phyloP scores from a whole-genome alignment of 2,113 vertebrate genomes.

The Mobula hypostoma region DNA sequence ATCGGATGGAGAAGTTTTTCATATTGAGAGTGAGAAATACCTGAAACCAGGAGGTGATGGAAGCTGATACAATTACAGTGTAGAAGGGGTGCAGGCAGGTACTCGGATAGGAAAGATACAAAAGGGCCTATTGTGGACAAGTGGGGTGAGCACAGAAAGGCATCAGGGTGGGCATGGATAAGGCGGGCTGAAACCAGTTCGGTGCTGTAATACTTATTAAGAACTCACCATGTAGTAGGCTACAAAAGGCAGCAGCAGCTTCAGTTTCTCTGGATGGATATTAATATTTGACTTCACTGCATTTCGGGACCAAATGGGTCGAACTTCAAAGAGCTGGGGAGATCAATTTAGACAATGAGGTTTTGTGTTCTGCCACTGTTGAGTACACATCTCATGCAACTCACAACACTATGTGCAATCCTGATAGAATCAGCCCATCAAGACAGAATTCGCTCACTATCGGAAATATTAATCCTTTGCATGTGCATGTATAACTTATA shows the following conservation, averaged over 20 bases:
- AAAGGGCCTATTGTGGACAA: too few species aligned
- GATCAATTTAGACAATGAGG: neutral
- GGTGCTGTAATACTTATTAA: too few species aligned
- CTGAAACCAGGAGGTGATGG: too few species aligned
- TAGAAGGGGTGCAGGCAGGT: too few species aligned
- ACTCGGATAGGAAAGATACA: too few species aligned
- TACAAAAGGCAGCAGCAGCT: slow-evolving; percentile 73
- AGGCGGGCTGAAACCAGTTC: too few species aligned
- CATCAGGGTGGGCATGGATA: too few species aligned
- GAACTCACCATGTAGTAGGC: slow-evolving; percentile 91
- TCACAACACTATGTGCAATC: neutral
- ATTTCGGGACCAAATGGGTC: slow-evolving; percentile 87
- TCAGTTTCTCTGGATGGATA: slow-evolving; percentile 89
- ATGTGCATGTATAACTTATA: too few species aligned
- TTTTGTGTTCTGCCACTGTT: neutral
- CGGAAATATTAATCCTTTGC: neutral
- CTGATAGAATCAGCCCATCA: neutral
- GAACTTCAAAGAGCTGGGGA: slow-evolving; percentile 74
- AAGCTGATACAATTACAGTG: too few species aligned
- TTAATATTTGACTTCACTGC: slow-evolving; percentile 83
- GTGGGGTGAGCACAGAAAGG: too few species aligned
- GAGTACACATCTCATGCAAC: neutral
- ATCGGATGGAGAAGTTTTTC: too few species aligned
- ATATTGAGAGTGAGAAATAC: too few species aligned
- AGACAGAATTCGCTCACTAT: neutral